Percentiles rank a stretch among this genome's conserved stretches.
Evolutionary conservation across 2,113 vertebrate species (phyloP).

Genomic region (Lycocorax pyrrhopterus): DNA sequence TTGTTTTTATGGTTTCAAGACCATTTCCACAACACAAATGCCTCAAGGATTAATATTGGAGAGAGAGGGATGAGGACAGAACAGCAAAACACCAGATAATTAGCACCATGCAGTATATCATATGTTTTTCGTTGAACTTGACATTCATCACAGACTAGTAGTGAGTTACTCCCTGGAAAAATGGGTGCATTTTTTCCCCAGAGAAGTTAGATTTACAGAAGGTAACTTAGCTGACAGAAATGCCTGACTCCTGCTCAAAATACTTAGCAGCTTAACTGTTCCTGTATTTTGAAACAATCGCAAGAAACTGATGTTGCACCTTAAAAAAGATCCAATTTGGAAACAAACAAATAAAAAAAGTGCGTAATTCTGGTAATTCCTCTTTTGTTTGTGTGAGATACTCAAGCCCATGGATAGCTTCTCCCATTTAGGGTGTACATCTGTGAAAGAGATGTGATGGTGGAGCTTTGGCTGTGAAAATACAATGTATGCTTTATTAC

Average conservation of each 20-base stretch:
- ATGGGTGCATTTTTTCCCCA: background rate
- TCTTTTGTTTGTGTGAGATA: background rate
- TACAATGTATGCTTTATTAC: conserved; percentile 60
- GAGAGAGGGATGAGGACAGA: background rate
- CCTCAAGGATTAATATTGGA: background rate
- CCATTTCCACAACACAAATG: conserved; percentile 14
- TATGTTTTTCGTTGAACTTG: background rate
- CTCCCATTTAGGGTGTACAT: background rate
- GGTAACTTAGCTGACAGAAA: background rate
- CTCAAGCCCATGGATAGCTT: background rate
- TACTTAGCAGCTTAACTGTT: background rate
- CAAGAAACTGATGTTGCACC: background rate
- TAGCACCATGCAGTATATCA: background rate
- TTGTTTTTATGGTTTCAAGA: background rate
- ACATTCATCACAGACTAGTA: background rate
- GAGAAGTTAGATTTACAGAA: background rate
- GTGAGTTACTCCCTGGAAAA: background rate
- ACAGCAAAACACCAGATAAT: background rate
- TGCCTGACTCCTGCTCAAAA: background rate
- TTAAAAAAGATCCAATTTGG: background rate
- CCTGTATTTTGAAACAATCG: background rate
- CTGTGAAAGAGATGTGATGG: background rate
- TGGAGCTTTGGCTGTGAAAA: conserved; percentile 40
- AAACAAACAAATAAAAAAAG: background rate
- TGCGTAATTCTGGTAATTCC: background rate